These are phyloP conservation scores for Myiopsitta monachus DNA, from an alignment of 2,113 vertebrate species.

Conservation along the genomic window DNA sequence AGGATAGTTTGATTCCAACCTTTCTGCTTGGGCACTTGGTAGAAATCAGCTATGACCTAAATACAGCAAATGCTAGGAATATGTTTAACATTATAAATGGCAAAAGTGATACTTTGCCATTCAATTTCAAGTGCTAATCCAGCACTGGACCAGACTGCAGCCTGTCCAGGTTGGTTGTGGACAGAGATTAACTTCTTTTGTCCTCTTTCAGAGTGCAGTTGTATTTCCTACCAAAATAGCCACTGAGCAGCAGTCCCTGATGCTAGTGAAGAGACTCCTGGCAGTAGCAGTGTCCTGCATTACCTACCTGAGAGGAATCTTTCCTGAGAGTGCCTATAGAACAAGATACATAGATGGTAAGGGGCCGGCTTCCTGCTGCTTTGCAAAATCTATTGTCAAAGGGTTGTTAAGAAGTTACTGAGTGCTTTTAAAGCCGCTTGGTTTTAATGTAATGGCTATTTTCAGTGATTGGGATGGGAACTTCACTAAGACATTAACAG, in stretches of 20 bases:
- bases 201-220: constrained; percentile 72
- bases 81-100: not conserved
- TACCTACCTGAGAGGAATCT: constrained; percentile 93
- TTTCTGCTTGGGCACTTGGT: accelerated
- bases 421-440: not conserved
- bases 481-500: not conserved
- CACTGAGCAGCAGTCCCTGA: constrained; percentile 87
- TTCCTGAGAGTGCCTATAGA: constrained; percentile 91
- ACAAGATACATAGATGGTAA: constrained; percentile 92
- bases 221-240: constrained; percentile 80
- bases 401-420: not conserved
- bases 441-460: not conserved
- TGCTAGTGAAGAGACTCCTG: constrained; percentile 89
- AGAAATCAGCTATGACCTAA: not conserved
- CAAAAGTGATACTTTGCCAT: accelerated
- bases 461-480: not conserved
- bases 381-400: too few relatives aligned
- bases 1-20: not conserved
- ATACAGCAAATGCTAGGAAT: not conserved
- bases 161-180: not conserved
- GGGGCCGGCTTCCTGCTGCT: not conserved
- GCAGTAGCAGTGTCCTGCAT: constrained; percentile 94
- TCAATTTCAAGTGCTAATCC: accelerated
- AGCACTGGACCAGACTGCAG: too few relatives aligned
- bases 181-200: not conserved